phyloP scores from a whole-genome alignment of 2,113 vertebrate genomes.

The Heterochromis multidens region DNA sequence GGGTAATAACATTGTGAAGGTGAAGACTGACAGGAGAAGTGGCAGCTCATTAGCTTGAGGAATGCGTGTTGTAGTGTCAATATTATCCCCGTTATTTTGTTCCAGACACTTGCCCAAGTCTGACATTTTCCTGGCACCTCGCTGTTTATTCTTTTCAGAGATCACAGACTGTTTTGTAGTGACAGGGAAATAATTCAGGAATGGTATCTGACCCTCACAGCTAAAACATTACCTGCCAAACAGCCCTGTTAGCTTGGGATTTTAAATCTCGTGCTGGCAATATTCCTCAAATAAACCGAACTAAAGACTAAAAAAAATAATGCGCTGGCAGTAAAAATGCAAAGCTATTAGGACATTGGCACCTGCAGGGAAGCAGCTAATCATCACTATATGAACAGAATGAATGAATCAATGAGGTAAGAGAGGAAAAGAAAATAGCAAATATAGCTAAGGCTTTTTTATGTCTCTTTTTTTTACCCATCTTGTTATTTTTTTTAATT shows the following conservation, averaged over 20 bases:
- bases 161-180: background rate
- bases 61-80: constrained; percentile 7
- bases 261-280: background rate
- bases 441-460: background rate
- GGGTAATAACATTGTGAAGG: constrained; percentile 31
- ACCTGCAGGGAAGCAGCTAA: background rate
- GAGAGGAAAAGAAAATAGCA: background rate
- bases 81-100: constrained; percentile 26
- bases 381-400: background rate
- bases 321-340: background rate
- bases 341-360: background rate
- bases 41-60: constrained; percentile 50
- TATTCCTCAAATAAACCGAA: background rate
- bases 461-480: background rate
- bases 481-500: background rate
- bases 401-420: background rate
- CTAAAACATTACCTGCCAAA: background rate
- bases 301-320: background rate
- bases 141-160: constrained; percentile 35
- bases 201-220: background rate
- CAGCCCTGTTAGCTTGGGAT: background rate
- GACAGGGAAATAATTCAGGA: constrained; percentile 6
- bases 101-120: background rate
- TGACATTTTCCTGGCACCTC: constrained; percentile 15
- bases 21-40: constrained; percentile 23